Conservation (phyloP, 1,140 invertebrate genomes). For the Camponotus floridanus region DNA sequence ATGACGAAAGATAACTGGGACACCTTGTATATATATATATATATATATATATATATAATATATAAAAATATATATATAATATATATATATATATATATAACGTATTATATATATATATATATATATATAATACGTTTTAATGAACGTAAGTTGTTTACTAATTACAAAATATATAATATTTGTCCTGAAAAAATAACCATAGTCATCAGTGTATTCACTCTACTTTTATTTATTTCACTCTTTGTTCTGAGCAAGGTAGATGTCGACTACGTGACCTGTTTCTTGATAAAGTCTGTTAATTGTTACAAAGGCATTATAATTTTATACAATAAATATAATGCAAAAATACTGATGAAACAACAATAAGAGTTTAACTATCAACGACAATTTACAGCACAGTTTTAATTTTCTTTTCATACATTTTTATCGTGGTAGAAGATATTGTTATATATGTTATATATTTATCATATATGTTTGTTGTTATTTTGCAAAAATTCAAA, state of each 20-base stretch:
- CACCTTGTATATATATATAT: too few relatives aligned
- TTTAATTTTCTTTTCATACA: background rate
- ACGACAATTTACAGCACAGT: background rate
- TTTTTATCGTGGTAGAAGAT: background rate
- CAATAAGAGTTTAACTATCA: constrained; percentile 2
- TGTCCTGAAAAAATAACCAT: constrained; percentile 8
- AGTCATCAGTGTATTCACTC: background rate
- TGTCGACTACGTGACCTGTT: constrained; percentile 23
- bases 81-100: too few relatives aligned
- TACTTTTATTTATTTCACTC: constrained; percentile 9
- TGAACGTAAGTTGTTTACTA: background rate
- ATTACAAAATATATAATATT: constrained; percentile 2
- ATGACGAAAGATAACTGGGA: too few relatives aligned
- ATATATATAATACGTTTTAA: background rate
- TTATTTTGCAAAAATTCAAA: constrained; percentile 25
- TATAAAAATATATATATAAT: too few relatives aligned
- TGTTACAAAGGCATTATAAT: constrained; percentile 37
- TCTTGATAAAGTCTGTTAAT: constrained; percentile 23
- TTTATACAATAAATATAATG: constrained; percentile 29
- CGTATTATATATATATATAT: too few relatives aligned
- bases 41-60: too few relatives aligned
- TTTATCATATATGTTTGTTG: background rate
- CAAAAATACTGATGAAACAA: constrained; percentile 13
- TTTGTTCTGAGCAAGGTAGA: constrained; percentile 24
- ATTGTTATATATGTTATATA: background rate